Evolutionary conservation across 2,888 invertebrate genomes (phyloP).

Genomic region (Chirona hameri): DNA sequence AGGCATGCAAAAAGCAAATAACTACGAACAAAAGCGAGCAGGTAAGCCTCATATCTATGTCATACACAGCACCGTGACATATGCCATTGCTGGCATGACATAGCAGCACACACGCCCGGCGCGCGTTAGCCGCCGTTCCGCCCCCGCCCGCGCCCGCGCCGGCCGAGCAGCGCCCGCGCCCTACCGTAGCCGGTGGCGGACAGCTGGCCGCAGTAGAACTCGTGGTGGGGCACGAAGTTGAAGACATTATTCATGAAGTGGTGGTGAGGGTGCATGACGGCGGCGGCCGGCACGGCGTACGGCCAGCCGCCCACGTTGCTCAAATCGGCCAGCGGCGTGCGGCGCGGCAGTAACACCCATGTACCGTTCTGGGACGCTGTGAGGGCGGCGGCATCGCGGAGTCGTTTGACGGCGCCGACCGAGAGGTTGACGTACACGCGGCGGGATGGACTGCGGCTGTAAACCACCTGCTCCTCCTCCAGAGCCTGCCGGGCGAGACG

Average conservation of each 20-base stretch:
- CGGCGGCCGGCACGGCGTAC: no score
- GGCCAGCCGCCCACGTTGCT: background rate
- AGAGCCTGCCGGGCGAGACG: constrained; percentile 45
- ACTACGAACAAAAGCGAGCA: no score
- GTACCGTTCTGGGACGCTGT: background rate
- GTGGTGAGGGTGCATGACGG: background rate
- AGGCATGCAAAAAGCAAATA: no score
- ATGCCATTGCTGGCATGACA: no score
- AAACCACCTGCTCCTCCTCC: constrained; percentile 49
- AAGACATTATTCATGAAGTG: background rate
- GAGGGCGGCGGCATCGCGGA: constrained; percentile 43
- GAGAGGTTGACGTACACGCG: constrained; percentile 52
- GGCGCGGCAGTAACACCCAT: constrained; percentile 35
- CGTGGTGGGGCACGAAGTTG: constrained; percentile 4
- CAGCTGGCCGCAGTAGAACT: constrained; percentile 22
- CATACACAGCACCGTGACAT: no score
- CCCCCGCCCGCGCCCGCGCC: background rate
- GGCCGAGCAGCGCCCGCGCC: background rate
- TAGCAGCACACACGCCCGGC: no score
- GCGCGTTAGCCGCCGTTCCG: no score
- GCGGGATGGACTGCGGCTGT: constrained; percentile 44
- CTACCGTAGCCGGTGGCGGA: background rate
- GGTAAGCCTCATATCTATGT: no score
- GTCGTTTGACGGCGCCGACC: constrained; percentile 49
- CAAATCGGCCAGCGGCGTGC: constrained; percentile 35